These are phyloP conservation scores for Phyllotreta cruciferae DNA, from an alignment of 2,888 invertebrate species.

Conservation along the genomic window DNA sequence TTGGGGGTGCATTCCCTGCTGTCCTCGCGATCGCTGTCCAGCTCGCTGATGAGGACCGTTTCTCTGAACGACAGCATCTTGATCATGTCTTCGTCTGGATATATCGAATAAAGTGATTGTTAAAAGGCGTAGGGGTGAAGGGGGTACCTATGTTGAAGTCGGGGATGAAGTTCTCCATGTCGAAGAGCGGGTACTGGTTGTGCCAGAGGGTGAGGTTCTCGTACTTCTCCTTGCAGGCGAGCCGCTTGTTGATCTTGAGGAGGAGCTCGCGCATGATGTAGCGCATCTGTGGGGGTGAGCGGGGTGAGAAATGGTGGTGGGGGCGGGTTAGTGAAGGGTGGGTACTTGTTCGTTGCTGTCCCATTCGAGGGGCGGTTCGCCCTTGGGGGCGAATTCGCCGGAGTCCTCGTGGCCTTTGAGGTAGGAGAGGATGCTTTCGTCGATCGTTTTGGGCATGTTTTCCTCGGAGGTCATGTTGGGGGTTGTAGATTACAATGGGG, in stretches of 20 bases:
- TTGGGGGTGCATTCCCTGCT: constrained; percentile 43
- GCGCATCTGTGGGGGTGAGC: constrained; percentile 15
- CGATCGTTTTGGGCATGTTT: constrained; percentile 25
- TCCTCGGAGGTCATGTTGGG: constrained; percentile 8
- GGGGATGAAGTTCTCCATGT: constrained; percentile 45
- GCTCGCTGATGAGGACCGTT: constrained; percentile 64
- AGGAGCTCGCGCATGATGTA: constrained; percentile 48
- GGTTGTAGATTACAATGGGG: background rate
- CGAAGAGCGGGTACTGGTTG: constrained; percentile 52
- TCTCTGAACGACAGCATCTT: constrained; percentile 65
- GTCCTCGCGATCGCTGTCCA: constrained; percentile 50
- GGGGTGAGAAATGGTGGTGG: too few relatives aligned
- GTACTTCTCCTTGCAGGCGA: constrained; percentile 48
- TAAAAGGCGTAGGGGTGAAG: too few relatives aligned
- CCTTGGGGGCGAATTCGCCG: constrained; percentile 32
- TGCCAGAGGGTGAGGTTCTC: constrained; percentile 45
- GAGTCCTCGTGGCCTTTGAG: constrained; percentile 40
- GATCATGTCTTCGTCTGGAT: constrained; percentile 62
- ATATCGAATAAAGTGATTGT: constrained; percentile 36
- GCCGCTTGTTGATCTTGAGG: constrained; percentile 46
- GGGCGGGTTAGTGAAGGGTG: too few relatives aligned
- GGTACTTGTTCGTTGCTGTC: constrained; percentile 15
- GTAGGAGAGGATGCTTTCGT: constrained; percentile 43
- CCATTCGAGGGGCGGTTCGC: background rate
- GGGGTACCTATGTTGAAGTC: constrained; percentile 53